phyloP scores from a whole-genome alignment of 2,888 invertebrate genomes.

The Epiblema foenella region DNA sequence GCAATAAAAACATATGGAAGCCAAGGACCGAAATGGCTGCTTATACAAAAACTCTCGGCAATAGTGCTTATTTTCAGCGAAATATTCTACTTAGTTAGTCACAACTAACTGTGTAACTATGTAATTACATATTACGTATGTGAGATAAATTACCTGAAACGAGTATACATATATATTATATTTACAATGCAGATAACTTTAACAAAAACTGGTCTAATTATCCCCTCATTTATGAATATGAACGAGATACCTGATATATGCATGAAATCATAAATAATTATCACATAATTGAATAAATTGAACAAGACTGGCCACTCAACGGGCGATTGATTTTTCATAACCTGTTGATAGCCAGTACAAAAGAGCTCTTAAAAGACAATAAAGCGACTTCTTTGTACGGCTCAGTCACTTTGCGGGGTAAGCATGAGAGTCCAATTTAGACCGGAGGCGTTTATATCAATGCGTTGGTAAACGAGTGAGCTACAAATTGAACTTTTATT shows the following conservation, averaged over 20 bases:
- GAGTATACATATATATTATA: not conserved
- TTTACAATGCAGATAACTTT: not conserved
- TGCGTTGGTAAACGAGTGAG: conserved; percentile 73
- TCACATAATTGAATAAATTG: conserved; percentile 36
- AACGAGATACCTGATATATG: not conserved
- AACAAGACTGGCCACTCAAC: conserved; percentile 53
- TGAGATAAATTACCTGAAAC: not conserved
- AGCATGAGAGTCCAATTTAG: conserved; percentile 65
- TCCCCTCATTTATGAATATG: conserved; percentile 5
- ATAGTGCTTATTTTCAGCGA: not conserved
- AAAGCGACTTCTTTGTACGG: conserved; percentile 41
- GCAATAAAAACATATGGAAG: too few species aligned
- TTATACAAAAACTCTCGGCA: too few species aligned
- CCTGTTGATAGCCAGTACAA: conserved; percentile 59
- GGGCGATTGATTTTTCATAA: conserved; percentile 65
- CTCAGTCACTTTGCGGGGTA: conserved; percentile 54
- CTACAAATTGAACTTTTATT: conserved; percentile 83
- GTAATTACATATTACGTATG: not conserved
- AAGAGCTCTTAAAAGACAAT: conserved; percentile 52
- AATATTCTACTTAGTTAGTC: not conserved
- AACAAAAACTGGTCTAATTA: conserved; percentile 17
- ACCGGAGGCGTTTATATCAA: conserved; percentile 68
- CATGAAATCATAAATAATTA: conserved; percentile 37
- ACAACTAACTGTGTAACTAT: too few species aligned
- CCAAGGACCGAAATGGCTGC: too few species aligned